Base-by-base conservation (phyloP, 2,888 invertebrate species). In the Macaria notata region DNA sequence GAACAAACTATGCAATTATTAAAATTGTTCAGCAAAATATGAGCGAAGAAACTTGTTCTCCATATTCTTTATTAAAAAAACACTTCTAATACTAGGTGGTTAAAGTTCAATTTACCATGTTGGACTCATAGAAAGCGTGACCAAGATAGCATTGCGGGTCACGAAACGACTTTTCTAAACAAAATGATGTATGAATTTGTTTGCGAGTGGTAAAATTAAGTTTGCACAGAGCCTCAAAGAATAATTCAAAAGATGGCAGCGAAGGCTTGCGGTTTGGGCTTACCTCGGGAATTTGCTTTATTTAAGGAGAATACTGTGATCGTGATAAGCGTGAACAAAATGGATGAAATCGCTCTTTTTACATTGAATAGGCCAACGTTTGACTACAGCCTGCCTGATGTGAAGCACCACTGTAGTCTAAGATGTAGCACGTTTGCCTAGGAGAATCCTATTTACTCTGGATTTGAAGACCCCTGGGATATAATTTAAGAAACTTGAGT, bases 1-100 rank as follows among this genome's bases (percentile, higher is more conserved):
- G 39, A 9, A 44, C 51, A 47, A 62, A 53, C 48, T 54, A 59
- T 57, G 53, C 49, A 50, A 62, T 62, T 53, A 60, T 49, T 49
- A 57, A 54, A 59, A 59, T 59, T 49, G 46, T 56, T 55, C 52
- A 48, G 39, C 45, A 55, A 52, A 55, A 38, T 49, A 33, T 52
- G 31, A 7, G 36, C 45, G 44, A 42, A 49, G 6, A 33, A 47
- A 9, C 50, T 49, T 45, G 9, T 19, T 8, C 41, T 9, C n/a
- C 4, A 8, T 19, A 9, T 8, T 19, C 5, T 5, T 36, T 4
- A 46, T 47, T 19, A 0, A 39, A 0, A 54, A 56, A 60, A 41
- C 9, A n/a, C 19, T 49, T 54, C 31, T 31, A 47, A 9, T 4
- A 0, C 1, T 4, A 30, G 30, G 0, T 7, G 0, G 0, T 9